phyloP scores from a whole-genome alignment of 1,140 invertebrate species.

The Frieseomelitta varia region DNA sequence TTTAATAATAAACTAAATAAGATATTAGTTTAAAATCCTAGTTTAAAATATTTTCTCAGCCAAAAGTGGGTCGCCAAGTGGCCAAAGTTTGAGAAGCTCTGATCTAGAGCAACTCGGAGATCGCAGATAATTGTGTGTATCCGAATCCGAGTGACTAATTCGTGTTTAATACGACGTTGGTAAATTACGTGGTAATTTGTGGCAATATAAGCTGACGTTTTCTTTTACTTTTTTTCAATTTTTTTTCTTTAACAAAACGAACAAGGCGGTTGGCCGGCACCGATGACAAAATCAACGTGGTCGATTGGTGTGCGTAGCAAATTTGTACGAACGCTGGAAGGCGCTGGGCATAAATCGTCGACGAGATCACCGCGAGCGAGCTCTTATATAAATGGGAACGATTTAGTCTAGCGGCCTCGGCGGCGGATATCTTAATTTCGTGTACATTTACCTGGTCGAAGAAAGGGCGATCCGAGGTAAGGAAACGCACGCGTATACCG shows the following conservation, averaged over 20 bases:
- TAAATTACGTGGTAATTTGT: slow-evolving; percentile 14
- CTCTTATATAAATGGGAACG: slow-evolving; percentile 64
- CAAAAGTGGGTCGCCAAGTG: too few relatives aligned
- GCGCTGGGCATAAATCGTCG: slow-evolving; percentile 42
- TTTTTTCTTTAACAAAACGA: neutral
- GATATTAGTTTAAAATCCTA: too few relatives aligned
- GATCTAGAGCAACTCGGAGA: neutral
- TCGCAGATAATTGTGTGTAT: too few relatives aligned
- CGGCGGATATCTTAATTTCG: slow-evolving; percentile 72
- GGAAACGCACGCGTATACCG: slow-evolving; percentile 41
- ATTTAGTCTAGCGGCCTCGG: slow-evolving; percentile 60
- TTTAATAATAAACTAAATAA: too few relatives aligned
- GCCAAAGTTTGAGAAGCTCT: too few relatives aligned
- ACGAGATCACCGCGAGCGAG: slow-evolving; percentile 15
- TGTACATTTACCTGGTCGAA: slow-evolving; percentile 65
- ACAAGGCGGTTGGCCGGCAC: too few relatives aligned
- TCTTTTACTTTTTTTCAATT: too few relatives aligned
- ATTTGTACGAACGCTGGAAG: slow-evolving; percentile 13
- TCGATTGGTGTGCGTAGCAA: neutral
- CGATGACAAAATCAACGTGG: slow-evolving; percentile 10
- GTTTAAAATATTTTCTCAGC: too few relatives aligned
- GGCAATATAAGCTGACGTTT: neutral
- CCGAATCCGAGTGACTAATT: neutral
- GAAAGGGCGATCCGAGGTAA: slow-evolving; percentile 47
- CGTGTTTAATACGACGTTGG: neutral